These are phyloP conservation scores for Centropus unirufus DNA, from an alignment of 2,113 vertebrate species.

Conservation along the genomic window DNA sequence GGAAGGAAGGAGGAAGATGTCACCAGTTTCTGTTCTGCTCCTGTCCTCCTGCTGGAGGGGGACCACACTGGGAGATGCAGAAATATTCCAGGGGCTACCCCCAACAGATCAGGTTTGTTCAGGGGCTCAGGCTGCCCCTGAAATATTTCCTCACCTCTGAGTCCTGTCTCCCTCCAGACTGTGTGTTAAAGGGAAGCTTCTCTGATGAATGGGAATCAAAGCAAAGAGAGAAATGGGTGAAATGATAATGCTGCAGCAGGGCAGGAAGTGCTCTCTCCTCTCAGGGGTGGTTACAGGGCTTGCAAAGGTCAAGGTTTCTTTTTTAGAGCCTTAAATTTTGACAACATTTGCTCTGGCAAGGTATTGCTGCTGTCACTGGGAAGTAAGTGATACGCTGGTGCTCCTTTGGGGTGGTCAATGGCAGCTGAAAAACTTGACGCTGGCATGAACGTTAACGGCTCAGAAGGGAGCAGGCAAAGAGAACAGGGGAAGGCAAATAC, in stretches of 20 bases:
- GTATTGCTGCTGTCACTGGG: background rate
- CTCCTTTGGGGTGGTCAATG: background rate
- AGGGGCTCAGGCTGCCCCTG: background rate
- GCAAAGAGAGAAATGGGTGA: background rate
- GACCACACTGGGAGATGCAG: background rate
- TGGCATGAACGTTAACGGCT: accelerated
- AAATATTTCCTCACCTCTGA: too few species aligned
- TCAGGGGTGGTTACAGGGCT: background rate
- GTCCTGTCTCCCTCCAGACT: too few species aligned
- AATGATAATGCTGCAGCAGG: accelerated
- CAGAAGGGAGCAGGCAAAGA: background rate
- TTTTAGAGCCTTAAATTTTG: background rate
- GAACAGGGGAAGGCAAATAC: background rate
- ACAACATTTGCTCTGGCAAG: background rate
- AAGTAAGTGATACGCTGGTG: background rate
- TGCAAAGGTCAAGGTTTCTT: background rate
- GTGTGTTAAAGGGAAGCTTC: background rate
- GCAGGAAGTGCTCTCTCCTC: background rate
- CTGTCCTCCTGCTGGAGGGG: background rate
- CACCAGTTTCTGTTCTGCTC: background rate
- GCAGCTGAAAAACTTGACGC: background rate
- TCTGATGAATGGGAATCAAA: background rate
- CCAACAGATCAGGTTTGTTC: background rate
- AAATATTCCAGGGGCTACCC: background rate
- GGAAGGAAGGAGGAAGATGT: background rate